Evolutionary conservation across 2,113 vertebrate genomes (phyloP), one percentile per base, ranked within the genome.

Genomic region (Tenrec ecaudatus): DNA sequence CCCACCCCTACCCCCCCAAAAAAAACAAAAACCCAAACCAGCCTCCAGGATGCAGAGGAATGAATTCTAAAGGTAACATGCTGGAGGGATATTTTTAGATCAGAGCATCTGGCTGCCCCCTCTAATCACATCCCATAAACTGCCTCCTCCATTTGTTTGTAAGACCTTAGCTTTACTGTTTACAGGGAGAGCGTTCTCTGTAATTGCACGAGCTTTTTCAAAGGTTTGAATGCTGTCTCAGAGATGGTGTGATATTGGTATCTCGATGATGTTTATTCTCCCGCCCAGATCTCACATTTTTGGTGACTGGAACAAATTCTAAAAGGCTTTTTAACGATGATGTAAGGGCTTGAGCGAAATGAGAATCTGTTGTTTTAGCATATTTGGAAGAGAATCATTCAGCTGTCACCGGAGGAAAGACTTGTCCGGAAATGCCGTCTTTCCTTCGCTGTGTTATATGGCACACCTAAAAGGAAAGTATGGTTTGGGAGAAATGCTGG

Each of bases 301-400:
- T 98, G 97, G 96, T 97, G 94, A 97, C 97, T 96, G 81, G 64
- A 95, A 93, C 92, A 95, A 84, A 95, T 95, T 96, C 83, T 94
- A 89, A 97, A 97, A 94, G 86, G 94, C 96, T 97, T 90, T 97
- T 89, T 95, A 76, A 93, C 1, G 43, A 94, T 95, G 95, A 94
- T 96, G 96, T 95, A 96, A 95, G 92, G 76, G 76, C 92, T 95
- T 90, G 76, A 95, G 95, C 88, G 94, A 92, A 96, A 95, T 92
- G 91, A 94, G 94, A 97, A 96, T 96, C 95, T 97, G 95, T 97
- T 97, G 96, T 97, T 97, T 94, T 98, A 95, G 96, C 95, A 95
- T 97, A 97, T 95, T 91, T 97, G 68, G 86, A 96, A 97, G 33
- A 96, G 96, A 97, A 92, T 97, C 40, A 96, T 97, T 98, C 97